Base-by-base conservation (phyloP, 2,888 invertebrate species). In the Andrena fulva region DNA sequence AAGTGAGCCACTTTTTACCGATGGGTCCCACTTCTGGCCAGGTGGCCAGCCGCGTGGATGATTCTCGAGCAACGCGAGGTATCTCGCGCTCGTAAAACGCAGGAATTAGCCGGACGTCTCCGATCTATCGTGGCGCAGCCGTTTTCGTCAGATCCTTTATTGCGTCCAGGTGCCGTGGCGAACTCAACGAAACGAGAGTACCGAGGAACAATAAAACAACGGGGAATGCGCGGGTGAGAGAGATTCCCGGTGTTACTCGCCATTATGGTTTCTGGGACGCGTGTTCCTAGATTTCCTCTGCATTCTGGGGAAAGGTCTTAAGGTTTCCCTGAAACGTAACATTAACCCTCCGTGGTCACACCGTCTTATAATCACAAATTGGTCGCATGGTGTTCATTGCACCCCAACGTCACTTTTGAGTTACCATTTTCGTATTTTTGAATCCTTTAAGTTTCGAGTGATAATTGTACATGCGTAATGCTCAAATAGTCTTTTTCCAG, bases 1-100 rank as follows among this genome's bases (percentile, higher is more conserved):
- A 87, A 87, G 85, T 87, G 89, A 87, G 87, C 85, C 87, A 87
- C 80, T 87, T 87, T 66, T 89, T 89, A 35, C 67, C 62, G 42
- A 20, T 12, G 42, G 79, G 76, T 75, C 81, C 80, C 72, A 87
- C 86, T 85, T 87, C 33, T 62, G 64, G 33, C 56, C 59, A 27
- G 62, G 29, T 62, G 64, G 33, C 56, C 54, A 35, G 62, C 35
- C 2, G 8, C 0, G 62, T 20, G 2, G 56, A 56, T 42, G 56
- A 69, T 56, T 12, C 27, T 59, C 69, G 59, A 29, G 42, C 42
- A n/a, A 80, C 62, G 56, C 48, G 75, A 35, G 48, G 48, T 77
- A 79, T 71, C 66, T 27, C 27, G 24, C 67, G 54, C 54, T 83
- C 83, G 82, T 87, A 73, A 89, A 89, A 72, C 69, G 64, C 31